A percentile compares a stretch with the other conserved stretches of the same genome.
Evolutionary conservation across 2,797 vertebrate species (phyloP).

Genomic region (Sebastes melanostomus): DNA sequence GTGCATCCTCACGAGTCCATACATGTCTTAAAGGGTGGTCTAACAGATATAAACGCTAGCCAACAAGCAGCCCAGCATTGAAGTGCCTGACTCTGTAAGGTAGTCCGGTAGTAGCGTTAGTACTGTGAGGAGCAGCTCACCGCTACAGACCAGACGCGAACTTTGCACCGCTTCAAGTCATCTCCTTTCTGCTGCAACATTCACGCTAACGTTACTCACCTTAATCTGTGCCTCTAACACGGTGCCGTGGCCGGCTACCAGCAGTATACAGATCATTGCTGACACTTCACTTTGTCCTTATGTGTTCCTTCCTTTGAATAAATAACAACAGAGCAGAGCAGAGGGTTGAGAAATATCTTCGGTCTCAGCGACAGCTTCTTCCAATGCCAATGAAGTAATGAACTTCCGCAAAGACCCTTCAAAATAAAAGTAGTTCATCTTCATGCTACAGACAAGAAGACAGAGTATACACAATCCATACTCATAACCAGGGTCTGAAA

Average conservation of each 20-base stretch:
- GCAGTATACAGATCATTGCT: constrained; percentile 83
- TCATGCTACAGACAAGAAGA: neutral
- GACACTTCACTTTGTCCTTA: rapidly evolving
- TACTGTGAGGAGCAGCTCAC: neutral
- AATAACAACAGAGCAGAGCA: neutral
- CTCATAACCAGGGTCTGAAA: too few species aligned
- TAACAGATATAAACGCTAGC: rapidly evolving
- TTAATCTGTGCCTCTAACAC: constrained; percentile 66
- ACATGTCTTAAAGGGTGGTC: rapidly evolving
- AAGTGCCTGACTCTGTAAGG: rapidly evolving
- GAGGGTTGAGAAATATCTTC: rapidly evolving
- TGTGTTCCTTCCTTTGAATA: neutral
- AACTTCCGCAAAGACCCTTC: constrained; percentile 42
- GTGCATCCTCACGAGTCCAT: rapidly evolving
- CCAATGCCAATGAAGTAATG: rapidly evolving
- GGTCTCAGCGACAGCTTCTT: rapidly evolving
- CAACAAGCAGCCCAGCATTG: rapidly evolving
- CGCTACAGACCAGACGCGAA: neutral
- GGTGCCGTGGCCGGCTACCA: constrained; percentile 86
- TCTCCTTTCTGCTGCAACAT: neutral
- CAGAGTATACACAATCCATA: neutral
- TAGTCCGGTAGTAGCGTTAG: neutral
- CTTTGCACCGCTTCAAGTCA: constrained; percentile 16
- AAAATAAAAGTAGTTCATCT: constrained; percentile 46
- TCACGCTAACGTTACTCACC: too few species aligned